phyloP scores from a whole-genome alignment of 2,888 invertebrate genomes.

The Scaptomyza polygonia region DNA sequence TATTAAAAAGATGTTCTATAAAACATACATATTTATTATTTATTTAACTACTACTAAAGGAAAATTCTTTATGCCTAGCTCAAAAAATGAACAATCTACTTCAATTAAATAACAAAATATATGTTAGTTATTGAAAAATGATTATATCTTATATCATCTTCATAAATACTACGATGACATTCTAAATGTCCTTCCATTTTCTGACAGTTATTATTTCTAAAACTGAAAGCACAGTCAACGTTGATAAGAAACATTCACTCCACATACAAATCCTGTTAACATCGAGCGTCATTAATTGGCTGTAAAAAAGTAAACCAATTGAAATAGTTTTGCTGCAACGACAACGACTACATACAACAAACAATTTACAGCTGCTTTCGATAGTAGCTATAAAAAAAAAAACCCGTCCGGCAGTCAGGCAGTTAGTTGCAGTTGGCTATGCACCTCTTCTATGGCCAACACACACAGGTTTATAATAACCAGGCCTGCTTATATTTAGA shows the following conservation, averaged over 20 bases:
- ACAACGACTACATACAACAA: conserved; percentile 4
- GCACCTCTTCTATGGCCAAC: conserved; percentile 10
- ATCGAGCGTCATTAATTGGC: conserved; percentile 7
- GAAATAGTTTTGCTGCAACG: conserved; percentile 1
- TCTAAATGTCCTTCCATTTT: not conserved
- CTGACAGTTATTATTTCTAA: not conserved
- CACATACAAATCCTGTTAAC: not conserved
- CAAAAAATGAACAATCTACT: no score
- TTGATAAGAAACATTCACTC: not conserved
- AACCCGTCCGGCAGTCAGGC: conserved; percentile 7
- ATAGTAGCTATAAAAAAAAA: conserved; percentile 1
- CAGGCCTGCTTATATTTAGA: conserved; percentile 24
- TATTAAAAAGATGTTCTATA: no score
- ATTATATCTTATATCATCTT: no score
- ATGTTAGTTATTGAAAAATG: no score
- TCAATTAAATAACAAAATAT: no score
- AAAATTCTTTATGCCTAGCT: no score
- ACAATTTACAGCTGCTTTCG: conserved; percentile 29
- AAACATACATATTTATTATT: no score
- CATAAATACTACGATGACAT: no score
- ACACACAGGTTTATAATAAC: conserved; percentile 6
- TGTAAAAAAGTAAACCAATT: conserved; percentile 17
- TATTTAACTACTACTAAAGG: no score
- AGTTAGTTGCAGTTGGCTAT: conserved; percentile 1
- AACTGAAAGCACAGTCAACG: not conserved